These are phyloP conservation scores for Geodia barretti DNA, from an alignment of 37 sponge, comb jelly and placozoan species.

Conservation along the genomic window DNA sequence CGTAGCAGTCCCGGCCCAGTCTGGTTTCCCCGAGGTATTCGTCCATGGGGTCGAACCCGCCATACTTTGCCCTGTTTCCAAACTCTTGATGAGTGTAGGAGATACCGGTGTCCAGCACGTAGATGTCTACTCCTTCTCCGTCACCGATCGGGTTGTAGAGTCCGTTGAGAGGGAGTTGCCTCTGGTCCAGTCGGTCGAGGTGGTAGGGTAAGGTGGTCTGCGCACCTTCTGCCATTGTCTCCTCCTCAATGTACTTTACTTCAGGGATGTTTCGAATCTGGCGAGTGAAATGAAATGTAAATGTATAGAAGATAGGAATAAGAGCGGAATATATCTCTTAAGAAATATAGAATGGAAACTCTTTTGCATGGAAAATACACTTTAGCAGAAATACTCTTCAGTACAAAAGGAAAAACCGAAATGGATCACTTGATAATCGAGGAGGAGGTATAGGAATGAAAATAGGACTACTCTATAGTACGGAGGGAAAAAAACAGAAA, in stretches of 20 bases:
- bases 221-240: slow-evolving; percentile 34
- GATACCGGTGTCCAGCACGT: slow-evolving; percentile 73
- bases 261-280: slow-evolving; percentile 46
- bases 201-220: slow-evolving; percentile 18
- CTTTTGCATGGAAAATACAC: too few relatives aligned
- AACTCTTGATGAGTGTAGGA: slow-evolving; percentile 64
- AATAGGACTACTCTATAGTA: neutral
- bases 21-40: neutral
- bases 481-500: too few relatives aligned
- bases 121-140: slow-evolving; percentile 78
- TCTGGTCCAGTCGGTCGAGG: slow-evolving; percentile 73
- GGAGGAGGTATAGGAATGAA: too few relatives aligned
- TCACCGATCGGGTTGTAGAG: slow-evolving; percentile 52
- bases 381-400: too few relatives aligned
- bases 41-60: slow-evolving; percentile 57
- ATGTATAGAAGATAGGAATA: too few relatives aligned
- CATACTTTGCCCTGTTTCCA: slow-evolving; percentile 33
- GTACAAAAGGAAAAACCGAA: too few relatives aligned
- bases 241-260: slow-evolving; percentile 61
- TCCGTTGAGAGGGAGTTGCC: slow-evolving; percentile 28
- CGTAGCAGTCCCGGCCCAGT: slow-evolving; percentile 63
- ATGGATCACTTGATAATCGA: too few relatives aligned
- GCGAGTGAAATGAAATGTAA: too few relatives aligned
- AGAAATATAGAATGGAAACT: too few relatives aligned
- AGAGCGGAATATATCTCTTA: too few relatives aligned